Evolutionary conservation across 2,888 invertebrate species (phyloP), one percentile per base, ranked within the genome.

Genomic region (Drosophila paranaensis): DNA sequence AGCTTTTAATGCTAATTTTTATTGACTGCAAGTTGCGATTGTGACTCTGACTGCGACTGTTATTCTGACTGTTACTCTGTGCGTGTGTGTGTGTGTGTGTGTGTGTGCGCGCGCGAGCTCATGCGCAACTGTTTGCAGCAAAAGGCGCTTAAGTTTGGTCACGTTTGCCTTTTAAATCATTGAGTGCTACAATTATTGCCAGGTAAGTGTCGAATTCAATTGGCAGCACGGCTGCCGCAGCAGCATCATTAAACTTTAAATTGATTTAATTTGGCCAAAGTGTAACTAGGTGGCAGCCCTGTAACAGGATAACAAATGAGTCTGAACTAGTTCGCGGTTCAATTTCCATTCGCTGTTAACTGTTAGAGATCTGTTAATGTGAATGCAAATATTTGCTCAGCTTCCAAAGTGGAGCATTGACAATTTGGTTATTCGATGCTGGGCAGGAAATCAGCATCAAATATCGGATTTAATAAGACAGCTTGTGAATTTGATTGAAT

Each of bases 341-440:
- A 5, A 3, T 27, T 27, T 2, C 27, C 27, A 27, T 27, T 27
- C 27, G n/a, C 46, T 2, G 27, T 46, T 46, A 30, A 1, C 1
- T 2, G 27, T 48, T 48, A 33, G 8, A 6, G 8, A 33, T 8
- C 30, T 27, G 30, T 33, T 50, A 2, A 50, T 50, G 43, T 42
- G 30, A 27, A 55, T 45, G 57, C 42, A 13, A 58, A 27, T 46
- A 56, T 62, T 67, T 66, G 1, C 33, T 45, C 10, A 53, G 39
- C 37, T 43, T n/a, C 14, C 20, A 33, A 73, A 73, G 33, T 71
- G 20, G 58, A 46, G 55, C 67, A 63, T 73, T 62, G 67, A 55
- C 40, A 75, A 69, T 70, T 73, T 27, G 58, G 40, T 86, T 86
- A 89, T 83, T 60, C 60, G 73, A 81, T 83, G 81, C 76, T 39